These are phyloP conservation scores for Rhinella marina DNA, from an alignment of 2,797 vertebrate species.

Conservation along the genomic window DNA sequence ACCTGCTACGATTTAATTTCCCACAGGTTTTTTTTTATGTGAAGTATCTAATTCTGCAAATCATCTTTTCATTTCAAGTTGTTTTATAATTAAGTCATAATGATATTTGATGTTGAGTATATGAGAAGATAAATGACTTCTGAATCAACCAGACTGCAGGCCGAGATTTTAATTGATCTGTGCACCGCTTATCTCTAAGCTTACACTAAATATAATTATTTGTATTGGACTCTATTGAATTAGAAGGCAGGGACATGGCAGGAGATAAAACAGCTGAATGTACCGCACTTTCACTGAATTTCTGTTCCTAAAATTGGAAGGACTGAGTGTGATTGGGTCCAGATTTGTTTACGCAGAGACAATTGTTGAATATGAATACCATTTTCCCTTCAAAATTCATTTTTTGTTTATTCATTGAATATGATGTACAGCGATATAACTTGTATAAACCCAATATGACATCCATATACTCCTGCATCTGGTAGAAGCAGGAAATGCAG, in stretches of 20 bases:
- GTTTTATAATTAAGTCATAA: slow-evolving; percentile 53
- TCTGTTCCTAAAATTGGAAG: slow-evolving; percentile 6
- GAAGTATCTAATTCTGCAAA: slow-evolving; percentile 42
- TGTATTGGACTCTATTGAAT: slow-evolving; percentile 52
- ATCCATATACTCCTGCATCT: neutral
- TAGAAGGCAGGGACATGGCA: slow-evolving; percentile 18
- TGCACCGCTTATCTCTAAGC: slow-evolving; percentile 35
- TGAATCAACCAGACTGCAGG: slow-evolving; percentile 45
- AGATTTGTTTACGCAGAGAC: slow-evolving; percentile 17
- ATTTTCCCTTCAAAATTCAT: slow-evolving; percentile 24
- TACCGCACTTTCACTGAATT: slow-evolving; percentile 2
- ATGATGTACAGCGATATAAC: neutral
- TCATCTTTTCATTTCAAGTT: slow-evolving; percentile 28
- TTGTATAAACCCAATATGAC: neutral
- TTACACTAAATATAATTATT: slow-evolving; percentile 63
- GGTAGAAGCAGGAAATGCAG: neutral
- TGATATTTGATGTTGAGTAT: slow-evolving; percentile 61
- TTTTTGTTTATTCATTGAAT: slow-evolving; percentile 14
- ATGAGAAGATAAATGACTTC: slow-evolving; percentile 42
- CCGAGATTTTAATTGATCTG: slow-evolving; percentile 41
- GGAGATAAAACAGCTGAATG: neutral
- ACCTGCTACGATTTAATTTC: slow-evolving; percentile 17
- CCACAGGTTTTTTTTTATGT: slow-evolving; percentile 26
- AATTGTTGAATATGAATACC: slow-evolving; percentile 16
- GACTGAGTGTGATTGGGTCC: neutral